Evolutionary conservation across 2,113 vertebrate genomes (phyloP), one percentile per base, ranked within the genome.

Genomic region (Rhinogobius similis): DNA sequence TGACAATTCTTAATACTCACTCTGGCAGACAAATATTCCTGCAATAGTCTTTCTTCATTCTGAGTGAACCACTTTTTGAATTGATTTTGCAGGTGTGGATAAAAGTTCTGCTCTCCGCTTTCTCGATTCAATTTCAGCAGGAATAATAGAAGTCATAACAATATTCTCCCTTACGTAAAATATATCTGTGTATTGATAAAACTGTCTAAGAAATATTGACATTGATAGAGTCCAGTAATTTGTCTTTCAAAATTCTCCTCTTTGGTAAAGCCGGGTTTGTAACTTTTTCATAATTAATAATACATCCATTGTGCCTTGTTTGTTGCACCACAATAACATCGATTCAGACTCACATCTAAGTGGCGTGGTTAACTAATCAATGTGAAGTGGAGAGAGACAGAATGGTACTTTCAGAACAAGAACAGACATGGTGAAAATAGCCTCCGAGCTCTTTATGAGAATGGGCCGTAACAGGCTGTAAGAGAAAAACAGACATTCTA

Each of bases 331-430:
- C 64, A 67, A 78, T 76, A 72, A 77, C 79, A 91, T 84, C 85
- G 88, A 90, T 92, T 90, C 77, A 70, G 87, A 85, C 87, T 90
- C 77, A 82, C 86, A 89, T 78, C 84, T 84, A 89, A 90, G 83
- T 59, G 43, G 69, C 72, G 65, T 82, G 89, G 90, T 91, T 92
- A 92, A 81, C 67, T n/a, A 81, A 91, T 92, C 88, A 85, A 93
- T 92, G 87, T 38, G 0, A 70, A 86, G 70, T 77, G 63, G 66
- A 75, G 76, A 76, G 71, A 81, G 12, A 2, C 44, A 62, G 56
- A 82, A 82, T 77, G 70, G 74, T 75, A 83, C 71, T 75, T 79
- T 88, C 82, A 74, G 81, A 69, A 65, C 82, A 81, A 86, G 69
- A 84, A 77, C 70, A 86, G 43, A 52, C 21, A 29, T 13, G 65